Conservation (phyloP, 2,888 invertebrate species). For the Andricus curvator region DNA sequence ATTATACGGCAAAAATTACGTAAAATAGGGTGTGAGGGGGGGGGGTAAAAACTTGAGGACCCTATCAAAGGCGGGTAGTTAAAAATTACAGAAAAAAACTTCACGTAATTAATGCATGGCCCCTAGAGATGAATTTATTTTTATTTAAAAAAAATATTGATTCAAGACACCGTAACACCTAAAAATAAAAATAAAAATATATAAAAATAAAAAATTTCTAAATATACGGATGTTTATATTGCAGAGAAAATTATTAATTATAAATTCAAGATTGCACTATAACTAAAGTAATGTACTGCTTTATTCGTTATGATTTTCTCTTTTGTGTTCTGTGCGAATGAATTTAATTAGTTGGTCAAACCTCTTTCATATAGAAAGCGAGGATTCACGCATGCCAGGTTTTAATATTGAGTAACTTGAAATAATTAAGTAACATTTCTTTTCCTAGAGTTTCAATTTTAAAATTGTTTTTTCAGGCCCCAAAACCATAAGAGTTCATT, state of each 20-base stretch:
- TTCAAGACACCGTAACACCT: too few relatives aligned
- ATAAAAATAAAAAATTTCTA: background rate
- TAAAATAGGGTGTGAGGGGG: too few relatives aligned
- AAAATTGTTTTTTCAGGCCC: background rate
- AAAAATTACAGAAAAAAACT: too few relatives aligned
- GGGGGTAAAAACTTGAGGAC: too few relatives aligned
- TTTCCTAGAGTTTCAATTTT: background rate
- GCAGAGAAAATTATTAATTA: background rate
- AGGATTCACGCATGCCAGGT: constrained; percentile 32
- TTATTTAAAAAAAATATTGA: too few relatives aligned
- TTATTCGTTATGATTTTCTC: constrained; percentile 15
- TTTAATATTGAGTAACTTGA: constrained; percentile 22
- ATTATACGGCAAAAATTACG: too few relatives aligned
- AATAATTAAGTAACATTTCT: constrained; percentile 7
- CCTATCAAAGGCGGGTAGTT: fast-evolving
- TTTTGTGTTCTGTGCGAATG: background rate
- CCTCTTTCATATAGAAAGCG: constrained; percentile 29
- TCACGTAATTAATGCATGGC: too few relatives aligned
- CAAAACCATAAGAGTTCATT: too few relatives aligned
- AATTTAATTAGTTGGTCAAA: constrained; percentile 31
- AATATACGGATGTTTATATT: background rate
- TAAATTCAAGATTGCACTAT: background rate
- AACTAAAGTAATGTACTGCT: background rate
- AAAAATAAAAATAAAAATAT: too few relatives aligned
- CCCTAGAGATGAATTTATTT: too few relatives aligned